A percentile compares a stretch with the other conserved stretches of the same genome.
Conservation (phyloP, 1,140 invertebrate genomes). For the Drosophila sulfurigaster region DNA sequence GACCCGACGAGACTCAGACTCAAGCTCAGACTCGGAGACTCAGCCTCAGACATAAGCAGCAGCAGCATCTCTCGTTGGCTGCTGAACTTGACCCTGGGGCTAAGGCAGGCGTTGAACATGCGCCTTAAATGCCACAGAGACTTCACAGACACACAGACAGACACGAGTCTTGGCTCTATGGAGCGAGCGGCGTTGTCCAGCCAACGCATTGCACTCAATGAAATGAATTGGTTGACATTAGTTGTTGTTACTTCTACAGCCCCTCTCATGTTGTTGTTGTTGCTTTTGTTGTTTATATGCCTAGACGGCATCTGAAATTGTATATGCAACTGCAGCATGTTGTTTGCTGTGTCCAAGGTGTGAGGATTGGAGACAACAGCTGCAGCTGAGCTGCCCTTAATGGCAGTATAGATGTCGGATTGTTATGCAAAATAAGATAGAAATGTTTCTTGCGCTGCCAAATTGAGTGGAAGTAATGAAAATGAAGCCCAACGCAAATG, state of each 20-base stretch:
- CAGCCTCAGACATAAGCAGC: neutral
- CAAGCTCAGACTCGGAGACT: neutral
- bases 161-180: slow-evolving; percentile 32
- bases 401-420: slow-evolving; percentile 78
- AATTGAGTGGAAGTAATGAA: slow-evolving; percentile 36
- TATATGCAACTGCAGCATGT: slow-evolving; percentile 42
- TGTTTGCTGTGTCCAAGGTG: slow-evolving; percentile 45
- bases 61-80: slow-evolving; percentile 23
- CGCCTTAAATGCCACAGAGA: slow-evolving; percentile 72
- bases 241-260: slow-evolving; percentile 46
- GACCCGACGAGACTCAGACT: neutral
- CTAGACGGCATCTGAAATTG: slow-evolving; percentile 64
- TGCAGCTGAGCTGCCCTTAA: slow-evolving; percentile 77
- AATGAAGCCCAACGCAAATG: neutral
- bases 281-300: slow-evolving; percentile 31
- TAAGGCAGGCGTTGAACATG: slow-evolving; percentile 75
- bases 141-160: slow-evolving; percentile 2
- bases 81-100: slow-evolving; percentile 79
- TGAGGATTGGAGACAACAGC: slow-evolving; percentile 67
- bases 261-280: neutral
- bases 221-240: slow-evolving; percentile 82
- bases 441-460: slow-evolving; percentile 10
- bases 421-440: slow-evolving; percentile 66
- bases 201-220: slow-evolving; percentile 81
- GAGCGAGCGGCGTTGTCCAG: slow-evolving; percentile 32